A percentile compares a stretch with the other conserved stretches of the same genome.
Evolutionary conservation across 1,140 invertebrate species (phyloP).

Genomic region (Papilio dardanus): DNA sequence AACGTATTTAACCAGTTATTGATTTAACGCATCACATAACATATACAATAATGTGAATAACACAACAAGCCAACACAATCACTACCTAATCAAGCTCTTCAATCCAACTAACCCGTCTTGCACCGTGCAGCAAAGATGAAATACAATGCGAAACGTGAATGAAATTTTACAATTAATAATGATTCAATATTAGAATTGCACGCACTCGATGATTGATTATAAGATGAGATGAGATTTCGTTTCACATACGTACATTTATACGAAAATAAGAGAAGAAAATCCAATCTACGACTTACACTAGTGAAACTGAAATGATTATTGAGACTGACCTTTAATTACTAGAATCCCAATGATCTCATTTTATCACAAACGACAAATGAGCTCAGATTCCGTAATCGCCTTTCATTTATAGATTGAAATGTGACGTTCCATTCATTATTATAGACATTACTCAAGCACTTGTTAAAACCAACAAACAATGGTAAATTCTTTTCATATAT

Average conservation of each 20-base stretch:
- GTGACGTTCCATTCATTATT: conserved; percentile 23
- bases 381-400: conserved; percentile 38
- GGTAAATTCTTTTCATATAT: conserved; percentile 29
- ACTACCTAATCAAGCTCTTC: conserved; percentile 1
- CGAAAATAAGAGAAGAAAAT: neutral
- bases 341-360: conserved; percentile 41
- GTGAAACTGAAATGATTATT: conserved; percentile 23
- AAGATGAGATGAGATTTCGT: neutral
- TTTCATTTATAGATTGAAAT: conserved; percentile 41
- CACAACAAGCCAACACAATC: neutral
- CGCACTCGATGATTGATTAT: conserved; percentile 12
- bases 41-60: conserved; percentile 27
- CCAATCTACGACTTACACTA: neutral
- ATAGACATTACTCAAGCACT: conserved; percentile 28
- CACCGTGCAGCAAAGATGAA: neutral
- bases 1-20: conserved; percentile 36
- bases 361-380: conserved; percentile 43
- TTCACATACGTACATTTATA: neutral
- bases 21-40: conserved; percentile 36
- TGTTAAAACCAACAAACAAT: conserved; percentile 17
- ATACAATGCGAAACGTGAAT: neutral
- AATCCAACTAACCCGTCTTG: neutral
- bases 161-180: neutral
- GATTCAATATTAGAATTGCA: neutral
- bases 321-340: conserved; percentile 40